Conservation (phyloP, 2,113 vertebrate genomes). For the Myanophis thanlyinensis region DNA sequence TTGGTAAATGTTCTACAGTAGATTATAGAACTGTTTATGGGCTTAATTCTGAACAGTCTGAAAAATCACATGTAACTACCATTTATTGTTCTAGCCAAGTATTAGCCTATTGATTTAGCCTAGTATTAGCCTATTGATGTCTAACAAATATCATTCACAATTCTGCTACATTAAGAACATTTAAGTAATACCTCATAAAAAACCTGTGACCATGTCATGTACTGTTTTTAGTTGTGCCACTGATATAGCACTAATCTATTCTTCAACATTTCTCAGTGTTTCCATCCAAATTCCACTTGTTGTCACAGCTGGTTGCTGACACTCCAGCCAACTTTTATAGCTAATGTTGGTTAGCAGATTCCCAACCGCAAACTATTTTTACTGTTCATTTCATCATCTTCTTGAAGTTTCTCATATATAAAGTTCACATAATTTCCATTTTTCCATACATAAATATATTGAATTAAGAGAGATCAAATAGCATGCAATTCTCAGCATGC, state of each 20-base stretch:
- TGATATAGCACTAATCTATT: conserved; percentile 45
- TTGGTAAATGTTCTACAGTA: neutral
- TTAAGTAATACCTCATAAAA: neutral
- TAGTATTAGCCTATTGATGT: too few species aligned
- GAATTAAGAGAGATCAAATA: conserved; percentile 36
- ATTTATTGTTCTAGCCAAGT: neutral
- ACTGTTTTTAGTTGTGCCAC: conserved; percentile 46
- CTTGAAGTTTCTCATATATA: conserved; percentile 46
- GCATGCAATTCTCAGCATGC: conserved; percentile 37
- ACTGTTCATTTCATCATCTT: conserved; percentile 50
- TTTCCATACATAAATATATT: conserved; percentile 60
- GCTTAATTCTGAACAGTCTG: conserved; percentile 39
- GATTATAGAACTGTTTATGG: neutral
- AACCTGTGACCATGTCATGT: neutral
- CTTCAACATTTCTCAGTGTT: conserved; percentile 55
- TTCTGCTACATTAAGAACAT: neutral
- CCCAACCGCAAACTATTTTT: conserved; percentile 68
- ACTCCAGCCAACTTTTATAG: conserved; percentile 60
- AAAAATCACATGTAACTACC: conserved; percentile 8
- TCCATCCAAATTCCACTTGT: conserved; percentile 62
- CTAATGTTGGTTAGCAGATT: conserved; percentile 60
- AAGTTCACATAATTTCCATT: conserved; percentile 46
- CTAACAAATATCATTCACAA: neutral
- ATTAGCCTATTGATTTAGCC: neutral
- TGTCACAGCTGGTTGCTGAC: conserved; percentile 68